A percentile compares a stretch with the other conserved stretches of the same genome.
phyloP scores from a whole-genome alignment of 37 sponge, comb jelly and placozoan species.

The Ephydatia muelleri region DNA sequence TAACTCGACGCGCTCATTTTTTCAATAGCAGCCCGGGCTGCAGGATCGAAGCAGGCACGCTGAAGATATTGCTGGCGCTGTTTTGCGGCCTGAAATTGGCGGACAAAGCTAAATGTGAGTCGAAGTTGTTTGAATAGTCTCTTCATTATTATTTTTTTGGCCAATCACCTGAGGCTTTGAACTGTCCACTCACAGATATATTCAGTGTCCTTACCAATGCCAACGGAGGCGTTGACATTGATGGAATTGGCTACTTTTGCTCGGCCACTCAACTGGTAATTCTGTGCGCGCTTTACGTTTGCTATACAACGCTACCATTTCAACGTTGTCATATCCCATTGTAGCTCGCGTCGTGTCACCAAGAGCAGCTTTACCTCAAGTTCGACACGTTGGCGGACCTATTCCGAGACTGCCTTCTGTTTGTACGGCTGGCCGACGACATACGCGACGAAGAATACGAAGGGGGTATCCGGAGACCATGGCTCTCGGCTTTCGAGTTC shows the following conservation, averaged over 20 bases:
- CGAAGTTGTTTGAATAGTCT: background rate
- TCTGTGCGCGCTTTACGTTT: background rate
- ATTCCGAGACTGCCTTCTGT: conserved; percentile 33
- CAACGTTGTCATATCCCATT: background rate
- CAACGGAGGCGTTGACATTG: conserved; percentile 17
- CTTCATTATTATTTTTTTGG: background rate
- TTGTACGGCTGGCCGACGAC: conserved; percentile 42
- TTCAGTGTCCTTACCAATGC: conserved; percentile 40
- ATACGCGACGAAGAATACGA: conserved; percentile 35
- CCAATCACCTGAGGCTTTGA: background rate
- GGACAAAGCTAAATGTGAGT: conserved; percentile 63
- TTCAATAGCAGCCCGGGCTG: conserved; percentile 1
- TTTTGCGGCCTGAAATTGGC: conserved; percentile 28
- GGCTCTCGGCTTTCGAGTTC: conserved; percentile 62
- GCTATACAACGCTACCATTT: background rate
- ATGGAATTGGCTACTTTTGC: conserved; percentile 16
- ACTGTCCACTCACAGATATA: conserved; percentile 23
- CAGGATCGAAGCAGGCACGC: conserved; percentile 11
- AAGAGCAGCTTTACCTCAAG: conserved; percentile 21
- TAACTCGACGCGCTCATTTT: background rate
- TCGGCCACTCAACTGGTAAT: conserved; percentile 11
- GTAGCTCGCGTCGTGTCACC: conserved; percentile 16
- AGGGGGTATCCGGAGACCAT: conserved; percentile 34
- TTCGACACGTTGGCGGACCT: background rate
- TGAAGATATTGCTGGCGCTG: conserved; percentile 43